Evolutionary conservation across 2,888 invertebrate species (phyloP).

Genomic region (Gandaritis pyraliata): DNA sequence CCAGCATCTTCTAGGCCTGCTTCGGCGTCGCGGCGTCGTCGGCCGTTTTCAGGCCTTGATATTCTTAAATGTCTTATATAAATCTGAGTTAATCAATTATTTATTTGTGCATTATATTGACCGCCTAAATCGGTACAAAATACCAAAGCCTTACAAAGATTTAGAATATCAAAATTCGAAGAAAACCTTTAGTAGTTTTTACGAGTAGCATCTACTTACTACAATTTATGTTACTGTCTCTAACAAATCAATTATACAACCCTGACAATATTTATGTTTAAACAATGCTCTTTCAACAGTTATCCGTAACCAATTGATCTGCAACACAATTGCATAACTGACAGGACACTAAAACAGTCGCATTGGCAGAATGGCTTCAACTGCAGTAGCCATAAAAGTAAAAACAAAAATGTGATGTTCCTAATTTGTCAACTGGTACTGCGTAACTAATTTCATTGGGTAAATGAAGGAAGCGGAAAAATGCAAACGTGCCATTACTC

Average conservation of each 20-base stretch:
- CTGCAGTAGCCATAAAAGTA: slow-evolving; percentile 20
- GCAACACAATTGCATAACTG: slow-evolving; percentile 25
- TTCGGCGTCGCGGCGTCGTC: no score
- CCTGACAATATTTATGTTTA: slow-evolving; percentile 17
- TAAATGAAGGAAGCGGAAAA: slow-evolving; percentile 46
- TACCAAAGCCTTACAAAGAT: no score
- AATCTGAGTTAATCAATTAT: slow-evolving; percentile 4
- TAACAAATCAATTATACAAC: slow-evolving; percentile 27
- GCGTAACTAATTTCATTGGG: slow-evolving; percentile 50
- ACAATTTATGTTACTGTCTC: slow-evolving; percentile 11
- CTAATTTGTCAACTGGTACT: slow-evolving; percentile 44
- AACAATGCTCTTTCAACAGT: slow-evolving; percentile 19
- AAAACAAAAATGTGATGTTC: slow-evolving; percentile 27
- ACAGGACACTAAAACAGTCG: slow-evolving; percentile 23
- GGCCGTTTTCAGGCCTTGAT: no score
- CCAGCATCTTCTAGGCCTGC: no score
- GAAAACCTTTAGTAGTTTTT: no score
- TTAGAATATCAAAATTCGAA: no score
- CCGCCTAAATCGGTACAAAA: no score
- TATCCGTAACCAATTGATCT: slow-evolving; percentile 25
- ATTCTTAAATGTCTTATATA: no score
- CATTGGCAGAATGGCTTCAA: slow-evolving; percentile 18
- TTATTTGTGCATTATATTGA: no score
- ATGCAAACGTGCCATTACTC: slow-evolving; percentile 41
- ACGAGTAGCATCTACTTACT: not conserved